Evolutionary conservation across 2,888 invertebrate species (phyloP).

Genomic region (Drosophila falleni): DNA sequence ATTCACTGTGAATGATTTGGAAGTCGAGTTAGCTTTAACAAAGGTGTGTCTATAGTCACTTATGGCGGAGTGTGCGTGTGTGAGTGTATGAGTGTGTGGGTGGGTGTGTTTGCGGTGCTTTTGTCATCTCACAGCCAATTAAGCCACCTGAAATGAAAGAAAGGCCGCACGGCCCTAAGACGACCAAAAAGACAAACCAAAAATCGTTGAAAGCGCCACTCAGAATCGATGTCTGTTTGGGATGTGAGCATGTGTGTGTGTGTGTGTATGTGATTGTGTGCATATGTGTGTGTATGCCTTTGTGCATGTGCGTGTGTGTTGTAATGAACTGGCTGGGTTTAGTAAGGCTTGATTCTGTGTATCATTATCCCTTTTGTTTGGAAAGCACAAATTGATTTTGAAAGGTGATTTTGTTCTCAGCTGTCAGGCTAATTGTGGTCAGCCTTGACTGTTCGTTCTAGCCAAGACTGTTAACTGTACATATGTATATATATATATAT

Average conservation of each 20-base stretch:
- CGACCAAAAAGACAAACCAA: slow-evolving; percentile 39
- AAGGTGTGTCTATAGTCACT: slow-evolving; percentile 24
- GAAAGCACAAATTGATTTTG: slow-evolving; percentile 62
- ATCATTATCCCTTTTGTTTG: slow-evolving; percentile 68
- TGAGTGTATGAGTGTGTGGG: slow-evolving; percentile 5
- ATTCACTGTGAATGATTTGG: slow-evolving; percentile 52
- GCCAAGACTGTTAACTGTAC: background rate
- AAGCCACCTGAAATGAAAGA: slow-evolving; percentile 61
- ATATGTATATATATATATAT: background rate
- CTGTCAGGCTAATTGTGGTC: slow-evolving; percentile 46
- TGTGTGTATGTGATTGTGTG: slow-evolving; percentile 1
- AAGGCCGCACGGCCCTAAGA: slow-evolving; percentile 39
- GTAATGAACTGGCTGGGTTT: slow-evolving; percentile 22
- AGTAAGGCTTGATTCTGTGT: slow-evolving; percentile 24
- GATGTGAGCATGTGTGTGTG: slow-evolving; percentile 4
- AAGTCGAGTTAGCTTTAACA: slow-evolving; percentile 2
- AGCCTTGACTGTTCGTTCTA: background rate
- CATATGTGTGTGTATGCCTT: slow-evolving; percentile 1
- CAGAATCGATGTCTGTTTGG: slow-evolving; percentile 32
- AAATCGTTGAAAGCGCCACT: slow-evolving; percentile 33
- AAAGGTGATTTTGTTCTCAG: slow-evolving; percentile 45
- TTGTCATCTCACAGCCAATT: slow-evolving; percentile 72
- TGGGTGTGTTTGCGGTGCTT: slow-evolving; percentile 47
- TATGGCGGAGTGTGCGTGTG: slow-evolving; percentile 6
- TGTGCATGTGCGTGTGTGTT: slow-evolving; percentile 15